Percentiles rank a stretch among this genome's conserved stretches.
phyloP scores from a whole-genome alignment of 30 jellyfish, hydroid and myxozoan genomes.

The Chrysaora quinquecirrha region DNA sequence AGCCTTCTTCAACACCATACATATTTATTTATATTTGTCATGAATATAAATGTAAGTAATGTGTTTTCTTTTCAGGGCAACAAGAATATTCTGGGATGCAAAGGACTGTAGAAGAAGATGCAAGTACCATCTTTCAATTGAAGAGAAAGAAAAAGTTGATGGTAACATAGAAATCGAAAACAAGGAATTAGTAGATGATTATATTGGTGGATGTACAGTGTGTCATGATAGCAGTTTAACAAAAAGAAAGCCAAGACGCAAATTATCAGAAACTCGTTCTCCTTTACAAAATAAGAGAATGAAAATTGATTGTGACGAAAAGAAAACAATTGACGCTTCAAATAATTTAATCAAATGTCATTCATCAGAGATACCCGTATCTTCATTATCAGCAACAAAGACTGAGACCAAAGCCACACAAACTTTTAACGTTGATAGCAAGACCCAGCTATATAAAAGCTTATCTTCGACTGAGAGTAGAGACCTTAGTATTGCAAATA shows the following conservation, averaged over 20 bases:
- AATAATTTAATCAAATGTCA: no score
- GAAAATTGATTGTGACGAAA: background rate
- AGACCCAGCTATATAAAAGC: no score
- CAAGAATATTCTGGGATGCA: constrained; percentile 86
- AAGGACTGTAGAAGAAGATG: constrained; percentile 78
- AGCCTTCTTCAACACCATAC: no score
- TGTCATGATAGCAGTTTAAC: background rate
- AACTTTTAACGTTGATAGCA: no score
- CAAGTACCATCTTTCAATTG: constrained; percentile 58
- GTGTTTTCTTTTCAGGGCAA: constrained; percentile 45
- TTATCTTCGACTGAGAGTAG: no score
- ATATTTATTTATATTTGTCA: no score
- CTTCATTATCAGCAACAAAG: no score
- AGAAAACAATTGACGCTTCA: no score
- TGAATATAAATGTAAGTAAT: no score
- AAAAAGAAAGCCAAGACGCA: constrained; percentile 5
- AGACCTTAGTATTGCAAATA: no score
- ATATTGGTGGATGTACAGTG: constrained; percentile 41
- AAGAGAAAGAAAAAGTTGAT: constrained; percentile 24
- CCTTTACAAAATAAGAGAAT: background rate
- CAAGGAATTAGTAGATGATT: background rate
- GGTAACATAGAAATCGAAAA: constrained; percentile 4
- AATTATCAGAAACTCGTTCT: background rate
- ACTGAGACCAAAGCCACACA: no score
- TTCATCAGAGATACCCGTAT: no score